Evolutionary conservation across 2,113 vertebrate genomes (phyloP), one percentile per base, ranked within the genome.

Genomic region (Thunnus maccoyii): DNA sequence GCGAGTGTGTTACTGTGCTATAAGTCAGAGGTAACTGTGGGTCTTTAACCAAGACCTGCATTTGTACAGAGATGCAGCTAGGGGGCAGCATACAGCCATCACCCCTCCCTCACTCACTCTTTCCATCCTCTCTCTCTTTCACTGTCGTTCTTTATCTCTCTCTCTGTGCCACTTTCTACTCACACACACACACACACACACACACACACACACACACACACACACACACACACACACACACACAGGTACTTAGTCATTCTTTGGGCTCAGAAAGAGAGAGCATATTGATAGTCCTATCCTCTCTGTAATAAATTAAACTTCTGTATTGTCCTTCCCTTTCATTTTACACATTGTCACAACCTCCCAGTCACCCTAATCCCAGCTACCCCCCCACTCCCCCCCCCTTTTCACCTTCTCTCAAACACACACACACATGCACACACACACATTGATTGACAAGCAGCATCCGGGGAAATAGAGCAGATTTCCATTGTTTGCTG

Each of bases 261-360:
- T 83, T 57, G 2, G 68, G 70, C 84, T 88, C 58, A 77, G 63
- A 92, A 91, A 88, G 36, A 89, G 89, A 86, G 60, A 95, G 92
- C 89, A 90, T 94, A 94, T 93, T 96, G 93, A 94, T 94, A 93
- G 91, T 95, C 91, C 58, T 94, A 93, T 94, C 94, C 89, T 92
- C 94, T 86, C 65, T 96, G 88, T 94, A 93, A 94, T 94, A 96
- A 95, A 95, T 95, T 96, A 94, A 95, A 95, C 88, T 94, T 91
- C 83, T 93, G 84, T 82, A 93, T 96, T 76, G 30, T 94, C 85
- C 92, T 94, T 95, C 47, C 68, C 22, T 96, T 95, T 94, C 90
- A 94, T 96, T 96, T 97, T 94, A 93, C 89, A 96, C 93, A 61
- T 96, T 96, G 95, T 96, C 94, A 96, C 83, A 95, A 95, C 93